Evolutionary conservation across 2,888 invertebrate genomes (phyloP), one percentile per base, ranked within the genome.

Genomic region (Scaptomyza tumidula): DNA sequence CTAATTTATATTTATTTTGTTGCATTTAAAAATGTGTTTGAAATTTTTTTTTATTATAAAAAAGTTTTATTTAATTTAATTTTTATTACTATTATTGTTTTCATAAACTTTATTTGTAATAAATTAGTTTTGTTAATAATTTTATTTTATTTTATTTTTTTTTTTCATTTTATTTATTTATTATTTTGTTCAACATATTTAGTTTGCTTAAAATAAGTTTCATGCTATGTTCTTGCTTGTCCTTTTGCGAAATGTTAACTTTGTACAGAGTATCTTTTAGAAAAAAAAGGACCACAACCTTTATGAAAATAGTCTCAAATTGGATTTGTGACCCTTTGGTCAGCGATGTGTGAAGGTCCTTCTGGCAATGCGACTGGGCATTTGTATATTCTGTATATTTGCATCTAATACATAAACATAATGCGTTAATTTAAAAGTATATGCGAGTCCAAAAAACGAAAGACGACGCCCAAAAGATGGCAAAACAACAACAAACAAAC

Each of bases 291-390:
- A 50, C 9, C 4, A 69, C 41, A 57, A 53, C 50, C 72, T 71
- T 61, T 74, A 57, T 68, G 67, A 75, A 71, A 64, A 70, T 71
- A 41, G 53, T 69, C 78, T 76, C 79, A 88, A 85, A 86, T 88
- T 86, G 89, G 85, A 88, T 86, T 88, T 82, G 69, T 87, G 85
- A 86, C 85, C 85, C 89, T 86, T 86, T 88, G 88, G 85, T 58
- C 80, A 87, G 81, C 88, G 86, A 88, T 87, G 85, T 86, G 85
- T 88, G 87, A 87, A 87, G 85, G 87, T 88, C 89, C 86, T 88
- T 81, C 58, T 80, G 79, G 71, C 19, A 50, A 65, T 83, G 71
- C 67, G 75, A 56, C 49, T 65, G 66, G 71, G 61, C 68, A 71
- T 69, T 59, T 68, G 78, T 16, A 16, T 39, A 9, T 39, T 39